phyloP scores from a whole-genome alignment of 2,797 vertebrate species.

The Labeo calbasu region DNA sequence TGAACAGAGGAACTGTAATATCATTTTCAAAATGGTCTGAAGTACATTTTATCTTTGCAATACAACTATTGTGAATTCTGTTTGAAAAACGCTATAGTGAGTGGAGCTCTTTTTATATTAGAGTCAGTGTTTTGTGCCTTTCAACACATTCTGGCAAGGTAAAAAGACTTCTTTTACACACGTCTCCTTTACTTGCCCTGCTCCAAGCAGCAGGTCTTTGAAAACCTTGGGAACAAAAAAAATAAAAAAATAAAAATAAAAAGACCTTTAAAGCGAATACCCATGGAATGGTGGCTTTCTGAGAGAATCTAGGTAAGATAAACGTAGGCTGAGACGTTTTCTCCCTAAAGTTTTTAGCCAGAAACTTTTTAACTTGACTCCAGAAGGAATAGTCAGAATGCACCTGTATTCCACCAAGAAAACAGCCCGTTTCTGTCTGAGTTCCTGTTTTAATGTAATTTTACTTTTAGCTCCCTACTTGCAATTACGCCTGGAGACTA shows the following conservation, averaged over 20 bases:
- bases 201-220: constrained; percentile 44
- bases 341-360: constrained; percentile 12
- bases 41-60: constrained; percentile 9
- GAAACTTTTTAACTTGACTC: constrained; percentile 35
- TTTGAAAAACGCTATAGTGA: constrained; percentile 5
- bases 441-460: constrained; percentile 18
- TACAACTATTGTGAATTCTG: constrained; percentile 18
- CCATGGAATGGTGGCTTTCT: constrained; percentile 30
- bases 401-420: constrained; percentile 17
- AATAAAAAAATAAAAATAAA: neutral
- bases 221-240: constrained; percentile 27
- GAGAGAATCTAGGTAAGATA: constrained; percentile 13
- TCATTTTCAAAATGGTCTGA: constrained; percentile 11
- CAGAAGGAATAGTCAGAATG: constrained; percentile 14
- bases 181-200: constrained; percentile 9
- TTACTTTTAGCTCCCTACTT: constrained; percentile 16
- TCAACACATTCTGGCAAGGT: constrained; percentile 33
- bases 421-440: neutral
- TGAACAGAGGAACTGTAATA: neutral
- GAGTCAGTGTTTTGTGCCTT: constrained; percentile 36
- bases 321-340: constrained; percentile 9
- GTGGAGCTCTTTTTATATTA: constrained; percentile 29
- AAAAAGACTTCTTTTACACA: constrained; percentile 31
- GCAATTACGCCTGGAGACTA: constrained; percentile 8
- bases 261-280: constrained; percentile 36